A percentile compares a stretch with the other conserved stretches of the same genome.
phyloP scores from a whole-genome alignment of 2,797 vertebrate genomes.

The Enteromius unitaeniatus region DNA sequence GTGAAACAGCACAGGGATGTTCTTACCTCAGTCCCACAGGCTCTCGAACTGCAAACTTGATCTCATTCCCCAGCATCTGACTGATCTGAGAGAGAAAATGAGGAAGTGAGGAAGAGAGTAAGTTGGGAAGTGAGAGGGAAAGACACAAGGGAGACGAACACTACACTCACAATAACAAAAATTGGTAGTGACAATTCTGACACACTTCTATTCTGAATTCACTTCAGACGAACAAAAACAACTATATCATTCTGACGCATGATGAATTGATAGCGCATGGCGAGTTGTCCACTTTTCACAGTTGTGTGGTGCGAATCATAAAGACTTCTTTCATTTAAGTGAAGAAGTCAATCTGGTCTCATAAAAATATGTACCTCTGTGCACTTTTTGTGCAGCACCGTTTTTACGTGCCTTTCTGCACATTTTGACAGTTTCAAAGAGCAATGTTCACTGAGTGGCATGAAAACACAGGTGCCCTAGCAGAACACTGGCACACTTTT shows the following conservation, averaged over 20 bases:
- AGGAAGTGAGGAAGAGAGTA: neutral
- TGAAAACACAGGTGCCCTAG: too few species aligned
- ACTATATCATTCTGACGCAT: neutral
- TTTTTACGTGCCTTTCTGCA: too few species aligned
- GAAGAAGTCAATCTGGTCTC: neutral
- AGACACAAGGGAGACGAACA: slow-evolving; percentile 21
- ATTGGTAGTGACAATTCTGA: neutral
- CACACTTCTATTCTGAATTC: neutral
- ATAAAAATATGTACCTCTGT: too few species aligned
- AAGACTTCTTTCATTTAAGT: slow-evolving; percentile 62
- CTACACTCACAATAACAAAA: neutral
- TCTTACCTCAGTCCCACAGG: slow-evolving; percentile 93
- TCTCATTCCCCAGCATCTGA: slow-evolving; percentile 96
- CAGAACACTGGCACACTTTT: too few species aligned
- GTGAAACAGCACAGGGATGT: slow-evolving; percentile 27
- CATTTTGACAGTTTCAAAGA: too few species aligned
- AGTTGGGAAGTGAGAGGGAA: neutral
- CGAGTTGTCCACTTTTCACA: slow-evolving; percentile 4
- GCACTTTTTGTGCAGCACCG: too few species aligned
- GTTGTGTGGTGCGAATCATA: slow-evolving; percentile 12
- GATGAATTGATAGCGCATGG: slow-evolving; percentile 3
- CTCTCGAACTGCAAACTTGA: slow-evolving; percentile 92
- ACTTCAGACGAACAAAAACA: neutral
- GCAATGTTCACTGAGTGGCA: too few species aligned
- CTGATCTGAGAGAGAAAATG: slow-evolving; percentile 85